phyloP scores from a whole-genome alignment of 1,140 invertebrate genomes.

The Tetragonula clypearis region DNA sequence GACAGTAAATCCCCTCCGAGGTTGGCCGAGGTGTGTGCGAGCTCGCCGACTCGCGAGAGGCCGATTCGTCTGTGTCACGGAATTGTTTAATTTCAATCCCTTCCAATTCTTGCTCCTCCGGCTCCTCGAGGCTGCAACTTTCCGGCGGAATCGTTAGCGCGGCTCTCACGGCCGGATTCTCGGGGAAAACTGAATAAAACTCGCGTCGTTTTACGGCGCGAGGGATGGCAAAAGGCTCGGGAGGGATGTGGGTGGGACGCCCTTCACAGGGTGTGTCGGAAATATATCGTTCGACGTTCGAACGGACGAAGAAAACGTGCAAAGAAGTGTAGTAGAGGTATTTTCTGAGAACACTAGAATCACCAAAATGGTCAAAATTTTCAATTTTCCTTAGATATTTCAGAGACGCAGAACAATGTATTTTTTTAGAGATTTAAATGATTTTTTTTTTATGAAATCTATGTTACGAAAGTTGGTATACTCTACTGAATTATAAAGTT shows the following conservation, averaged over 20 bases:
- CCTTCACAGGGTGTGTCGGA: slow-evolving; percentile 45
- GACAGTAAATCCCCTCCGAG: slow-evolving; percentile 20
- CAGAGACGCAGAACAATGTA: too few relatives aligned
- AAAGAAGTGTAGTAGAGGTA: too few relatives aligned
- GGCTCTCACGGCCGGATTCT: slow-evolving; percentile 57
- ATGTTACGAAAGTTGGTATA: too few relatives aligned
- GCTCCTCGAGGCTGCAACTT: slow-evolving; percentile 54
- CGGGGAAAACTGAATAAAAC: slow-evolving; percentile 69
- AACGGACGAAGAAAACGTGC: not conserved
- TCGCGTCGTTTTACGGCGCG: slow-evolving; percentile 55
- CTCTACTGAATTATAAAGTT: too few relatives aligned
- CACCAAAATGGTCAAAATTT: too few relatives aligned
- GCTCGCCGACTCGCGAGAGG: not conserved
- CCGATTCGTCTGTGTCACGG: slow-evolving; percentile 44
- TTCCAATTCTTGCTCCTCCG: slow-evolving; percentile 7
- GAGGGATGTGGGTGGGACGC: slow-evolving; percentile 9
- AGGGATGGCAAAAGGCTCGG: slow-evolving; percentile 23
- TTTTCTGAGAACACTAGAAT: not conserved
- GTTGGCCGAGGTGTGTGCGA: not conserved
- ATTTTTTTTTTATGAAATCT: too few relatives aligned
- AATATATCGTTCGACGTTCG: slow-evolving; percentile 1
- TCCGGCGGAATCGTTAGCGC: slow-evolving; percentile 65
- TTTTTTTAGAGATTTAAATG: too few relatives aligned
- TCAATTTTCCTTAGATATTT: too few relatives aligned
- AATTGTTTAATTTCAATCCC: slow-evolving; percentile 69